Evolutionary conservation across 1,140 invertebrate genomes (phyloP).

Genomic region (Drosophila rufa): DNA sequence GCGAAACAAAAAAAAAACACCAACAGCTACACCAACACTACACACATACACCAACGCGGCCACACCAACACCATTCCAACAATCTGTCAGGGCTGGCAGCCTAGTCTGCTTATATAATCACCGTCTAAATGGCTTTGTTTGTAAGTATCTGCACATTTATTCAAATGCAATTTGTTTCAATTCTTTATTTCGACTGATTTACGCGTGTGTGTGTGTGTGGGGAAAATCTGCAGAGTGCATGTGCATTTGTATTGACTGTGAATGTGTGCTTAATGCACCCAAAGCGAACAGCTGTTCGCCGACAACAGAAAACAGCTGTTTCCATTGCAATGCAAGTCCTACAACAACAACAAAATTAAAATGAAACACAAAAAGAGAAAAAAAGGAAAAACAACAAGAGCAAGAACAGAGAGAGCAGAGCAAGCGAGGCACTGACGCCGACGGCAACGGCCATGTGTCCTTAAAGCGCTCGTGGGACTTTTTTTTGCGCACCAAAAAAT

Average conservation of each 20-base stretch:
- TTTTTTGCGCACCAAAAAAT: constrained; percentile 76
- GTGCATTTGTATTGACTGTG: constrained; percentile 4
- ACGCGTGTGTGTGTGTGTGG: constrained; percentile 4
- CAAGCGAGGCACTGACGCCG: constrained; percentile 7
- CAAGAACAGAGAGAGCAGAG: constrained; percentile 17
- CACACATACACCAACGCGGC: constrained; percentile 30
- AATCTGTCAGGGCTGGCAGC: constrained; percentile 31
- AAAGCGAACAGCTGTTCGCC: constrained; percentile 60
- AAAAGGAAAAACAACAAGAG: constrained; percentile 26
- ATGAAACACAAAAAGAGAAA: constrained; percentile 40
- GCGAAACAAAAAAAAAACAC: constrained; percentile 28
- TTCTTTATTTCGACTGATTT: constrained; percentile 32
- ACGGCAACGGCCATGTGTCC: constrained; percentile 57
- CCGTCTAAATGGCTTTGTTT: constrained; percentile 74
- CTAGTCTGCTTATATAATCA: constrained; percentile 72
- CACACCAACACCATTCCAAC: constrained; percentile 26
- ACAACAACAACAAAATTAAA: constrained; percentile 14
- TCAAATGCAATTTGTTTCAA: constrained; percentile 71
- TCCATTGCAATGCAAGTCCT: constrained; percentile 47
- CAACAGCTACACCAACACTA: constrained; percentile 44
- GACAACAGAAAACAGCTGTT: constrained; percentile 57
- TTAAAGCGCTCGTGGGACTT: constrained; percentile 48
- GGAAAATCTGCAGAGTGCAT: constrained; percentile 16
- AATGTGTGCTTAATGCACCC: constrained; percentile 28
- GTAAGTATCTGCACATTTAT: constrained; percentile 62